Percentiles rank a stretch among this genome's conserved stretches.
These are phyloP conservation scores for Babylonia areolata DNA, from an alignment of 1,140 invertebrate genomes.

Conservation along the genomic window DNA sequence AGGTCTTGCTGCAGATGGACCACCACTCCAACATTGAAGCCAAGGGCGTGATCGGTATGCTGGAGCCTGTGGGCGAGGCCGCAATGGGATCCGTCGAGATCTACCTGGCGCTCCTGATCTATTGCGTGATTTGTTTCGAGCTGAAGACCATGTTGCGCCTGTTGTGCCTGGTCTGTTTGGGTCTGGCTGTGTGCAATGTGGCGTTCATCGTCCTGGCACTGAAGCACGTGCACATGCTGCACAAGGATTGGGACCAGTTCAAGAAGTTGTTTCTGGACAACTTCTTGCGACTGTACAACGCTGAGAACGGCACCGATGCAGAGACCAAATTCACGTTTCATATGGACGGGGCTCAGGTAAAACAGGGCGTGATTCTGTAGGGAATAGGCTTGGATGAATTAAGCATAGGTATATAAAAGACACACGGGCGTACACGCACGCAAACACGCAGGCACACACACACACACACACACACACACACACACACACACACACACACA, in stretches of 20 bases:
- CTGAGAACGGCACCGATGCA: not conserved
- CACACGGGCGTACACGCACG: not conserved
- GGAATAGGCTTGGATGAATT: too few species aligned
- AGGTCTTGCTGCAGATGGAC: not conserved
- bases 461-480: too few species aligned
- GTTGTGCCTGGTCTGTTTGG: not conserved
- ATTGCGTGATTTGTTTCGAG: not conserved
- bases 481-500: too few species aligned
- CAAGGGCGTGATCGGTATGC: too few species aligned
- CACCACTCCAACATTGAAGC: not conserved
- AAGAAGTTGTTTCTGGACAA: not conserved
- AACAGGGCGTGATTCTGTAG: too few species aligned
- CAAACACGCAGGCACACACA: too few species aligned
- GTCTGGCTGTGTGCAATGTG: not conserved
- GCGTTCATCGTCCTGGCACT: not conserved
- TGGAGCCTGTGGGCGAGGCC: not conserved
- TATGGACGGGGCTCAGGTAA: not conserved
- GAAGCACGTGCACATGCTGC: not conserved
- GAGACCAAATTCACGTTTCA: not conserved
- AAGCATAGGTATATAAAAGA: too few species aligned
- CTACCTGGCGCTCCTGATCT: not conserved
- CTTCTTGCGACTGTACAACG: not conserved
- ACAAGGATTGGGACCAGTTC: not conserved
- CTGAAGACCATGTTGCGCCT: not conserved
- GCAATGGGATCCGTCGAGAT: not conserved